Conservation (phyloP, 2,888 invertebrate genomes). For the Conomelus anceps region DNA sequence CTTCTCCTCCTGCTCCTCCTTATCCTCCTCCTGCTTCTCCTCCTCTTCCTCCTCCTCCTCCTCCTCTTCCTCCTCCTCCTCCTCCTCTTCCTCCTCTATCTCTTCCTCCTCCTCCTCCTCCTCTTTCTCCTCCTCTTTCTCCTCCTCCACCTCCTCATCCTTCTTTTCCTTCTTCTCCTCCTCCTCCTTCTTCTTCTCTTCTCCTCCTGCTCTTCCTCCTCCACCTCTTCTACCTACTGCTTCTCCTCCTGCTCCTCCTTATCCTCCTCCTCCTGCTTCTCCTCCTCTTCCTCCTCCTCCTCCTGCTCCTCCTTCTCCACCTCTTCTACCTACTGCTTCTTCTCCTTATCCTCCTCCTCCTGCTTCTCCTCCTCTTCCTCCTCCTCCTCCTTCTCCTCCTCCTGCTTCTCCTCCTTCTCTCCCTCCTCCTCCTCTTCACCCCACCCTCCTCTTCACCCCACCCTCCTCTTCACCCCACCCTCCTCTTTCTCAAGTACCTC, state of each 20-base stretch:
- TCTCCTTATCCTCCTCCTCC: too few species aligned
- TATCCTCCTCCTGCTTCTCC: too few species aligned
- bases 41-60: not conserved
- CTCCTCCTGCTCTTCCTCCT: not conserved
- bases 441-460: too few species aligned
- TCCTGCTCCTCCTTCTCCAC: not conserved
- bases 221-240: too few species aligned
- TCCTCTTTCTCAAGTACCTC: not conserved
- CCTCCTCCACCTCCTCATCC: not conserved
- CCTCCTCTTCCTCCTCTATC: not conserved
- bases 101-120: not conserved
- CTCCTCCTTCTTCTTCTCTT: not conserved
- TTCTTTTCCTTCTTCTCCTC: not conserved
- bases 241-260: too few species aligned
- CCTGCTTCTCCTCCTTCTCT: not conserved
- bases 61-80: not conserved
- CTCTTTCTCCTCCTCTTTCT: not conserved
- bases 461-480: not conserved
- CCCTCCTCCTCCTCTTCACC: not conserved
- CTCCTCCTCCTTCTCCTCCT: too few species aligned
- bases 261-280: too few species aligned
- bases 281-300: not conserved
- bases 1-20: too few species aligned
- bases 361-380: too few species aligned
- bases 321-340: too few species aligned